A percentile compares a stretch with the other conserved stretches of the same genome.
phyloP scores from a whole-genome alignment of 1,140 invertebrate genomes.

The Conus ventricosus region DNA sequence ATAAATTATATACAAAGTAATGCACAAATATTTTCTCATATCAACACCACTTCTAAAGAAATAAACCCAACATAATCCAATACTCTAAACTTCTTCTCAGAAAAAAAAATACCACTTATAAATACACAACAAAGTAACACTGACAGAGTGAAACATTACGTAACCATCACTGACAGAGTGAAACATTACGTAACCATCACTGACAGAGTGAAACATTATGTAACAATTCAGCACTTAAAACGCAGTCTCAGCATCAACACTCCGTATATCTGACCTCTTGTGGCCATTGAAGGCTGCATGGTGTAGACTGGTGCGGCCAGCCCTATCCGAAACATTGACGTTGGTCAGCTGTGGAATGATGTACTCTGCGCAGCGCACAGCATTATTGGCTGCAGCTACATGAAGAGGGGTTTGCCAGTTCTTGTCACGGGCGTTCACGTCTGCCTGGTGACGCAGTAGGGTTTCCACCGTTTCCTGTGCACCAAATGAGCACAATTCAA shows the following conservation, averaged over 20 bases:
- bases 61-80: too few species aligned
- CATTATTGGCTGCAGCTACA: constrained; percentile 81
- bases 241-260: too few species aligned
- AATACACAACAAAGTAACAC: not conserved
- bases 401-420: constrained; percentile 82
- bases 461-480: constrained; percentile 78
- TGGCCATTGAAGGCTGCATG: constrained; percentile 82
- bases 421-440: constrained; percentile 79
- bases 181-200: too few species aligned
- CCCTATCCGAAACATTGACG: constrained; percentile 80
- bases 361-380: constrained; percentile 77
- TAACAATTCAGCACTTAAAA: too few species aligned
- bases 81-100: too few species aligned
- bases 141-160: too few species aligned
- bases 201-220: too few species aligned
- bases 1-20: too few species aligned
- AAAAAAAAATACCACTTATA: not conserved
- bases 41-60: too few species aligned
- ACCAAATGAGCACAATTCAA: constrained; percentile 12
- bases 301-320: constrained; percentile 80
- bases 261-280: constrained; percentile 67
- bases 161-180: too few species aligned
- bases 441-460: constrained; percentile 79
- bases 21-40: too few species aligned
- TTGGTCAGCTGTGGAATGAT: constrained; percentile 76